Evolutionary conservation across 2,888 invertebrate genomes (phyloP).

Genomic region (Rhagonycha fulva): DNA sequence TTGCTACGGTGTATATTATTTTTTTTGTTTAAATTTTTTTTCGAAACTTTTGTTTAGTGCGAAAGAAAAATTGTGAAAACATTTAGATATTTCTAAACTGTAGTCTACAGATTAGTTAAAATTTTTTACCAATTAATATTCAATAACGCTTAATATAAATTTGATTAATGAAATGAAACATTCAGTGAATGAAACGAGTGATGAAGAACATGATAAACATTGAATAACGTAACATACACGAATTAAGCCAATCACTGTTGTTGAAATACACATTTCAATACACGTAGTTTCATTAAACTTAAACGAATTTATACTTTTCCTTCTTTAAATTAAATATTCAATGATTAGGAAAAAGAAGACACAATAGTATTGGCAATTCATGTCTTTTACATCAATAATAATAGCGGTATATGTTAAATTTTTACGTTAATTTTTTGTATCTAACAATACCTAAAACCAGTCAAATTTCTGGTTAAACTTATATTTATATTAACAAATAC

Average conservation of each 20-base stretch:
- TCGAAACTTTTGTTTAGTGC: neutral
- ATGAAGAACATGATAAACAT: slow-evolving; percentile 1
- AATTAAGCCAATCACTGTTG: slow-evolving; percentile 1
- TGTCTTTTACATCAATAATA: neutral
- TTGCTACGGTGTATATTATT: neutral
- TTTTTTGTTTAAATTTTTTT: neutral
- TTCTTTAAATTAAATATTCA: neutral
- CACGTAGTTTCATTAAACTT: neutral
- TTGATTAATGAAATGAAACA: neutral
- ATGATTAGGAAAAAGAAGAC: neutral
- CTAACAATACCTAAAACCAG: slow-evolving; percentile 1
- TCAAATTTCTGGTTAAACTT: slow-evolving; percentile 1
- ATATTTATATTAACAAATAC: slow-evolving; percentile 18
- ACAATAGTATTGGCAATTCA: neutral
- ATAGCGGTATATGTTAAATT: neutral
- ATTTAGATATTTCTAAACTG: slow-evolving; percentile 23
- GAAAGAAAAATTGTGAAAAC: neutral
- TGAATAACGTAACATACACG: neutral
- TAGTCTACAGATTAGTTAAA: neutral
- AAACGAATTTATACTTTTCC: neutral
- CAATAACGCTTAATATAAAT: neutral
- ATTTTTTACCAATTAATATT: neutral
- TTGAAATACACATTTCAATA: neutral
- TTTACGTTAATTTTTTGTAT: neutral
- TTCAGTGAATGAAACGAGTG: neutral